Evolutionary conservation across 2,113 vertebrate genomes (phyloP), one percentile per base, ranked within the genome.

Genomic region (Corythornis cristatus): DNA sequence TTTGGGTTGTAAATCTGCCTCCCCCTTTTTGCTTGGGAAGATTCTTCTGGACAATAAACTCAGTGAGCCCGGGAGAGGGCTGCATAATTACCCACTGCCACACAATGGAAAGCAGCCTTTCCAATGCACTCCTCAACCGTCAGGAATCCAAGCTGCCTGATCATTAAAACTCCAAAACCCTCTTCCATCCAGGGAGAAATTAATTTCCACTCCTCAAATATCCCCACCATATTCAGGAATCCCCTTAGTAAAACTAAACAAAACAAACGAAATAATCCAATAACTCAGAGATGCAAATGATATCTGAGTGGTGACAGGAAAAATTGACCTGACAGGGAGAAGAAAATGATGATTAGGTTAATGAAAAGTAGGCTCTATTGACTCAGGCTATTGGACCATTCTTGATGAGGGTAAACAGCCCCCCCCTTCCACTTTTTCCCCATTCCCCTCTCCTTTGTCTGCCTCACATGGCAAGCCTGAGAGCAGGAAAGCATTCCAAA

Each of bases 41-140:
- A 95, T 92, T 93, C 77, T 88, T 94, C 89, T 78, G 76, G 92
- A 96, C 94, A 97, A 97, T 93, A 93, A 92, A 90, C 1, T 19
- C 88, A 90, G 74, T 1, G 14, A 93, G 92, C 74, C 78, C 1
- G 10, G 77, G 88, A 82, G 77, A 91, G 68, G 62, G 67, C 87
- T 95, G 96, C 88, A 96, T 97, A 97, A 96, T 96, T 93, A 96
- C 83, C 87, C 57, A 28, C 83, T 45, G 8, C 8, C 53, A 74
- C 88, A 96, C 94, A 97, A 97, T 94, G 86, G 89, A 90, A 93
- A 80, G 6, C 65, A 76, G 66, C 86, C 93, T 89, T 91, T 85
- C 90, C 93, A 95, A 61, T 14, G 58, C 5, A 1, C 57, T 92
- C 91, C 86, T 95, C 86, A 95, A 88, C 91, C 3, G 0, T 83